Evolutionary conservation across 2,888 invertebrate genomes (phyloP).

Genomic region (Thumatha senex): DNA sequence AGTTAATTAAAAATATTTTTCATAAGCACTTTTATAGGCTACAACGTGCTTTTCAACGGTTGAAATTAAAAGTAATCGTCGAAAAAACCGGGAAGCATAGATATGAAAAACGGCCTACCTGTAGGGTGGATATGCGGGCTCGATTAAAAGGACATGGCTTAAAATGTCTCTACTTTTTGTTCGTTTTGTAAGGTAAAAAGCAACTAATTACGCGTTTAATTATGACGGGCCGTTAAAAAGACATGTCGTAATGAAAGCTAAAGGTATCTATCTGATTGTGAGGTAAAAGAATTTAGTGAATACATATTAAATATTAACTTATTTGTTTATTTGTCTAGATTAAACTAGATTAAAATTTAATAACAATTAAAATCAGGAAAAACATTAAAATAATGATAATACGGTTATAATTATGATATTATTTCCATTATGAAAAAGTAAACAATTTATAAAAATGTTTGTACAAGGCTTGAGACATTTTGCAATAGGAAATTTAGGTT

Average conservation of each 20-base stretch:
- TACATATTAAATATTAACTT: too few species aligned
- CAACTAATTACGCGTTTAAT: conserved; percentile 16
- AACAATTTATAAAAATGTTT: too few species aligned
- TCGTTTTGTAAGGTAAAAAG: conserved; percentile 32
- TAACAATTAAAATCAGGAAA: too few species aligned
- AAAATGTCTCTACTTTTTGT: conserved; percentile 40
- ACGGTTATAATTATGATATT: too few species aligned
- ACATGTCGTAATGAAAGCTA: conserved; percentile 11
- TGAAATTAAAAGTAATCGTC: conserved; percentile 74
- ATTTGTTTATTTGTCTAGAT: too few species aligned
- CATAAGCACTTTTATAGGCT: conserved; percentile 62
- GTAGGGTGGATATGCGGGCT: conserved; percentile 52
- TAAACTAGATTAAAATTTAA: too few species aligned
- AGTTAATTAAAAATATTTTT: conserved; percentile 61
- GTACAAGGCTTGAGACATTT: too few species aligned
- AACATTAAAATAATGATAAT: too few species aligned
- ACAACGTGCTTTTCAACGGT: conserved; percentile 64
- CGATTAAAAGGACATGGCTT: conserved; percentile 52
- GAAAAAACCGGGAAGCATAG: conserved; percentile 60
- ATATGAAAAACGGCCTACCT: conserved; percentile 69
- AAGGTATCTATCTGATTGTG: conserved; percentile 8
- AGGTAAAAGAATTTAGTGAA: too few species aligned
- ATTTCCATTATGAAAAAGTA: too few species aligned
- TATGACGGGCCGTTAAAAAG: conserved; percentile 5
- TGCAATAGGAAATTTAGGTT: too few species aligned